Conservation (phyloP, 2,888 invertebrate genomes). For the Megalurothrips usitatus region DNA sequence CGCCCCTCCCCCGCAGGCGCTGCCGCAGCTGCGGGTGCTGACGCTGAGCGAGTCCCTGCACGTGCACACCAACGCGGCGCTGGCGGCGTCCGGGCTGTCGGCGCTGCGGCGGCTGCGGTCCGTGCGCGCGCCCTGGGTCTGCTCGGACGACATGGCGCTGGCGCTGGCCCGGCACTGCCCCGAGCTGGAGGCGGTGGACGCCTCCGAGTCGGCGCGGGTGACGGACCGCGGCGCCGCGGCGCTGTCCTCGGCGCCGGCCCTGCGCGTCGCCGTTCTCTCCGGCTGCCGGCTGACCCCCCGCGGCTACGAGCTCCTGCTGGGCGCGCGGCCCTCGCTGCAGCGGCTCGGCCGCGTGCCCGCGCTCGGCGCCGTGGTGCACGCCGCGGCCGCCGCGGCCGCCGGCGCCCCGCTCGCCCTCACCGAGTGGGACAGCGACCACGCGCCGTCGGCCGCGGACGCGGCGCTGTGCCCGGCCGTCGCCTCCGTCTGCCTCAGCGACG, state of each 20-base stretch:
- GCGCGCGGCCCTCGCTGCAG: neutral
- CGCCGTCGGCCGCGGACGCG: neutral
- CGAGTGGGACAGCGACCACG: constrained; percentile 4
- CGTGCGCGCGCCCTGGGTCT: constrained; percentile 5
- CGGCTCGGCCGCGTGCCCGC: neutral
- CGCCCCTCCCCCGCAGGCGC: neutral
- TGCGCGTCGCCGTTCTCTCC: neutral
- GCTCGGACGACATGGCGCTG: constrained; percentile 71
- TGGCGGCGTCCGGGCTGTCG: neutral
- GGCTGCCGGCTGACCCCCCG: neutral
- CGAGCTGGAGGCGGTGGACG: constrained; percentile 80
- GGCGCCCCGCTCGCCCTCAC: neutral
- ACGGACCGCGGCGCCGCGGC: constrained; percentile 96
- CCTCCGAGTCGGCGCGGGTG: constrained; percentile 87
- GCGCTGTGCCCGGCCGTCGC: neutral
- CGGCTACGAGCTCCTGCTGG: neutral
- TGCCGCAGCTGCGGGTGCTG: neutral
- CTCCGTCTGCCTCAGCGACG: neutral
- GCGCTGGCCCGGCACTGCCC: constrained; percentile 83
- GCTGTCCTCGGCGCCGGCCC: constrained; percentile 54
- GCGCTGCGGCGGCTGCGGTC: neutral
- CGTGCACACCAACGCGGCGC: neutral
- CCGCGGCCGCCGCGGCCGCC: neutral
- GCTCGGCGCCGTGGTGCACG: constrained; percentile 7
- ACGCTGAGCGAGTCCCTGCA: constrained; percentile 5